Base-by-base conservation (phyloP, 2,113 vertebrate genomes). In the Oryzias javanicus region DNA sequence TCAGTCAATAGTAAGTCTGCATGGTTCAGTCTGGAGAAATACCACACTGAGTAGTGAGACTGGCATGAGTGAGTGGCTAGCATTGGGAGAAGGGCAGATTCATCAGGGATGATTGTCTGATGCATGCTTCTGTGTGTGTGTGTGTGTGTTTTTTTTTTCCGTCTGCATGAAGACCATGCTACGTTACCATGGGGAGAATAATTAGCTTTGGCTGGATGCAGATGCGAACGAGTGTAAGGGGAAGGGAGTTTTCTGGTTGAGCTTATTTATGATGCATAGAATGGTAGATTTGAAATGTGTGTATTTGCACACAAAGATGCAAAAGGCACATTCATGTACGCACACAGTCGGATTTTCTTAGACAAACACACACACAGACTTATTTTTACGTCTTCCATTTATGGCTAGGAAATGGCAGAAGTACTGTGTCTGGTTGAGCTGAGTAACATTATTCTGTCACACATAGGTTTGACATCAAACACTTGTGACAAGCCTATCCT, bases 401-500 rank as follows among this genome's bases (percentile, higher is more conserved):
- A 77, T 83, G 81, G 81, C 72, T 64, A 74, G 76, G 81, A 84
- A 84, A 85, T 83, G 80, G 73, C 67, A 81, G 74, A 79, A 79
- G 76, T 75, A 78, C 76, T 81, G 61, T 81, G 84, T 85, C 81
- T 86, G 84, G 72, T 83, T 83, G 88, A 89, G 86, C 85, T 82
- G 82, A 86, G 83, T 87, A 86, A 84, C 85, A 88, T 85, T 83
- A 84, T 87, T 90, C 83, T 88, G 86, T 89, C 88, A 90, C 86
- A 87, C 85, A 81, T 82, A 79, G 75, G 79, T 79, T 88, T 88
- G 88, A 88, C 85, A 87, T 88, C 85, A 84, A 88, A 87, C 81
- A 82, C 80, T 85, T 84, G 70, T 90, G 86, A 90, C 88, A 88
- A 85, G 88, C 85, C 82, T 85, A 79, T 83, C 85, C 78, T 80